phyloP scores from a whole-genome alignment of 2,888 invertebrate genomes.

The Trichogramma dendrolimi region DNA sequence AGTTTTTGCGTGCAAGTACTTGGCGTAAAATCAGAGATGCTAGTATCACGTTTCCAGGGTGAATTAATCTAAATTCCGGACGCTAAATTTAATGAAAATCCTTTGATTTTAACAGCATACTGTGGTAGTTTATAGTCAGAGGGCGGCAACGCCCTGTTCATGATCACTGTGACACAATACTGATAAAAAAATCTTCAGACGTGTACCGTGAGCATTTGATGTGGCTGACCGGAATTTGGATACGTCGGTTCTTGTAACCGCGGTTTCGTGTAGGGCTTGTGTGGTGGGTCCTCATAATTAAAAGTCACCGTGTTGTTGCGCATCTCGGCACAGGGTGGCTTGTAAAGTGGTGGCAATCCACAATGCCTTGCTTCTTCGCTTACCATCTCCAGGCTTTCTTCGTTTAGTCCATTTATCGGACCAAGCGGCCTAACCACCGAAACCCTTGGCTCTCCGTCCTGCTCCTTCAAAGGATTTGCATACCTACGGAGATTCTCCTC shows the following conservation, averaged over 20 bases:
- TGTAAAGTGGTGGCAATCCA: conserved; percentile 62
- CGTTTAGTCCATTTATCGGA: conserved; percentile 50
- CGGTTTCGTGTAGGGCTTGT: conserved; percentile 49
- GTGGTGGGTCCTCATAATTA: conserved; percentile 48
- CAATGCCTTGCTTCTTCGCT: conserved; percentile 57
- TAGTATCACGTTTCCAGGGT: too few species aligned
- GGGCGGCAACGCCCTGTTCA: too few species aligned
- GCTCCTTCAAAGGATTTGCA: conserved; percentile 73
- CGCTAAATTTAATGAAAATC: too few species aligned
- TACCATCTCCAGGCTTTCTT: conserved; percentile 64
- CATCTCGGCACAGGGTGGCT: conserved; percentile 80
- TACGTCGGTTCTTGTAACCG: conserved; percentile 44
- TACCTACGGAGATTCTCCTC: conserved; percentile 83
- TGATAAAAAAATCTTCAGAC: conserved; percentile 36
- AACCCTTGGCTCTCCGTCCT: conserved; percentile 57
- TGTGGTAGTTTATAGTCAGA: too few species aligned
- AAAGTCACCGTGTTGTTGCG: conserved; percentile 74
- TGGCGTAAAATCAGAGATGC: too few species aligned
- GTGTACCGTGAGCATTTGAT: conserved; percentile 50
- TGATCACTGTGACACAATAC: too few species aligned
- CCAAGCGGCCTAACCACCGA: conserved; percentile 53
- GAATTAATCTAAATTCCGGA: too few species aligned
- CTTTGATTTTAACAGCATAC: too few species aligned
- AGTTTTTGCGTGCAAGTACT: too few species aligned
- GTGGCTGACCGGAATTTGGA: conserved; percentile 34